Percentiles rank a stretch among this genome's conserved stretches.
phyloP scores from a whole-genome alignment of 2,113 vertebrate genomes.

The Collichthys lucidus region DNA sequence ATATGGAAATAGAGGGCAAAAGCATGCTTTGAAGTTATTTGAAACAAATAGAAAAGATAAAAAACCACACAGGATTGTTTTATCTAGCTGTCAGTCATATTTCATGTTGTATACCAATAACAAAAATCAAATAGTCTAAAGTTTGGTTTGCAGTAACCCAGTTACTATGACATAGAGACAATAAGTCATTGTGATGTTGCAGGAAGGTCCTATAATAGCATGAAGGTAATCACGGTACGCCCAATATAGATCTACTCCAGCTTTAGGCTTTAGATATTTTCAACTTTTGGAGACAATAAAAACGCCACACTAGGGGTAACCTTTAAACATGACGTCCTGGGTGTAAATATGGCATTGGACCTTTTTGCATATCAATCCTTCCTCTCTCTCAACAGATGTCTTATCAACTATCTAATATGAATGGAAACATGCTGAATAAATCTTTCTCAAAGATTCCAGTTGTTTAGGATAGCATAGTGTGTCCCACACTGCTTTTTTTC shows the following conservation, averaged over 20 bases:
- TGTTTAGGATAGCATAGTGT: conserved; percentile 48
- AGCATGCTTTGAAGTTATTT: conserved; percentile 35
- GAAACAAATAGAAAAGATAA: conserved; percentile 32
- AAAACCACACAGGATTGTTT: conserved; percentile 11
- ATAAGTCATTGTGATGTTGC: conserved; percentile 16
- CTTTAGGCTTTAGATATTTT: conserved; percentile 21
- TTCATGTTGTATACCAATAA: conserved; percentile 21
- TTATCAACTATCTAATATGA: conserved; percentile 11
- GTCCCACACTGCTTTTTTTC: conserved; percentile 64
- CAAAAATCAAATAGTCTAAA: conserved; percentile 15
- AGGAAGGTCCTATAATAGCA: conserved; percentile 10
- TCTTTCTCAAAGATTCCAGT: conserved; percentile 22
- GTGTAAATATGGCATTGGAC: neutral
- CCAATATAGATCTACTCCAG: conserved; percentile 13
- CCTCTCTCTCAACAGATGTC: neutral
- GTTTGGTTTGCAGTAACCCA: conserved; percentile 37
- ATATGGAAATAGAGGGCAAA: conserved; percentile 39
- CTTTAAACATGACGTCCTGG: neutral
- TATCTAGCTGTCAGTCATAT: conserved; percentile 5
- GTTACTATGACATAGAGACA: conserved; percentile 26
- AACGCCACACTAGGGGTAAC: neutral
- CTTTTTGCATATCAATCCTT: conserved; percentile 4
- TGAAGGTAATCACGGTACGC: conserved; percentile 17
- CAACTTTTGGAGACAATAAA: conserved; percentile 21
- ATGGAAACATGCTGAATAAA: conserved; percentile 11